These are phyloP conservation scores for Brachypterus glaber DNA, from an alignment of 2,888 invertebrate genomes.

Conservation along the genomic window DNA sequence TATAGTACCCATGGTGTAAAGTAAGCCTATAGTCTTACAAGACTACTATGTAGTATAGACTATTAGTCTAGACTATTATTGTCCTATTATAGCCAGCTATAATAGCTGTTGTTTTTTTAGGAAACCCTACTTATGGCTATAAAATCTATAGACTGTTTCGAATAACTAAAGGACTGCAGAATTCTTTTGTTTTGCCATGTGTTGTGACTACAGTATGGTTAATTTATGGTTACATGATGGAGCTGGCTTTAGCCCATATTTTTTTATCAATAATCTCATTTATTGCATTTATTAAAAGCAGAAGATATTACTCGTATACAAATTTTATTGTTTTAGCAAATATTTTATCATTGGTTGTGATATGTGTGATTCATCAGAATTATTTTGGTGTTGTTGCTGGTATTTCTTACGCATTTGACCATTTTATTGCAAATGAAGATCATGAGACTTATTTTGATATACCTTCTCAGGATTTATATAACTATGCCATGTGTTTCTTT, in stretches of 20 bases:
- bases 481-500: constrained; percentile 38
- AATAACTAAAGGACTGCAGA: constrained; percentile 28
- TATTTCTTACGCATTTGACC: constrained; percentile 31
- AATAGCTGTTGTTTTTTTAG: constrained; percentile 26
- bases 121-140: constrained; percentile 34
- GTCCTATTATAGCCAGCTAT: too few relatives aligned
- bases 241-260: constrained; percentile 21
- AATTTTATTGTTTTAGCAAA: constrained; percentile 26
- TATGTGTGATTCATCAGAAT: constrained; percentile 31
- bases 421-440: constrained; percentile 31
- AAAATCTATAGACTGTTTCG: constrained; percentile 25
- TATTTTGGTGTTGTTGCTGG: constrained; percentile 30
- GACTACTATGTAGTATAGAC: too few relatives aligned
- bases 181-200: constrained; percentile 27
- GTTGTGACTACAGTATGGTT: constrained; percentile 26
- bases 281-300: constrained; percentile 23
- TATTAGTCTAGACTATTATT: too few relatives aligned
- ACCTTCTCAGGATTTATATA: constrained; percentile 36
- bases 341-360: constrained; percentile 25
- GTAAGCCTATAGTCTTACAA: too few relatives aligned
- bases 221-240: constrained; percentile 20
- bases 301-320: constrained; percentile 8
- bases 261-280: constrained; percentile 27
- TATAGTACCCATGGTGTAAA: too few relatives aligned
- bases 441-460: constrained; percentile 29